Percentiles rank a stretch among this genome's conserved stretches.
These are phyloP conservation scores for Aplocera efformata DNA, from an alignment of 2,888 invertebrate species.

Conservation along the genomic window DNA sequence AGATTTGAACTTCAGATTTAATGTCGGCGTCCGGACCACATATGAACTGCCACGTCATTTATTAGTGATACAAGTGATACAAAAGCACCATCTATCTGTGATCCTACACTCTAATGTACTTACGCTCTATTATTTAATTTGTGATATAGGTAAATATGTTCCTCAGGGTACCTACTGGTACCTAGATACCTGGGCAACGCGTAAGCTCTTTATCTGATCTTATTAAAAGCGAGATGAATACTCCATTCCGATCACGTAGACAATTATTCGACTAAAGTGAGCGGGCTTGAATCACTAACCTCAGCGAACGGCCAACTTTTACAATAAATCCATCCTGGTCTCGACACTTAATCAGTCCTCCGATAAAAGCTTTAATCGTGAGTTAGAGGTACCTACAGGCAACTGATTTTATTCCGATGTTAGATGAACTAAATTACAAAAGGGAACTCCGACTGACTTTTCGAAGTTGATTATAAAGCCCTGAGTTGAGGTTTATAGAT, in stretches of 20 bases:
- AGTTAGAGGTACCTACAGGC: constrained; percentile 63
- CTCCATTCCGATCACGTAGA: constrained; percentile 77
- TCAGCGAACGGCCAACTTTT: constrained; percentile 77
- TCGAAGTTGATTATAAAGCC: constrained; percentile 23
- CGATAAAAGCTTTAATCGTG: constrained; percentile 79
- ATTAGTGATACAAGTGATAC: too few species aligned
- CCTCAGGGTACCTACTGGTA: constrained; percentile 31
- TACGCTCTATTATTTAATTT: background rate
- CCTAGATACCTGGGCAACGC: constrained; percentile 38
- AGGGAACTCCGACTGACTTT: constrained; percentile 39
- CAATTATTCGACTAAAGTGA: constrained; percentile 79
- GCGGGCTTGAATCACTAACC: constrained; percentile 78
- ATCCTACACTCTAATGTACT: too few species aligned
- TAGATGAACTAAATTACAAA: constrained; percentile 55
- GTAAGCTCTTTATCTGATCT: constrained; percentile 70
- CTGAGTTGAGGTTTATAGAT: constrained; percentile 2
- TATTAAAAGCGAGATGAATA: constrained; percentile 68
- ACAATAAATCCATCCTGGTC: constrained; percentile 78
- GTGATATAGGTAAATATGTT: constrained; percentile 5
- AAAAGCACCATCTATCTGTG: too few species aligned
- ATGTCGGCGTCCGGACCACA: too few species aligned
- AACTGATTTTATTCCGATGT: constrained; percentile 56
- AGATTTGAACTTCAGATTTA: too few species aligned
- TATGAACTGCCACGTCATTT: too few species aligned
- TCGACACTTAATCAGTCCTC: constrained; percentile 79